Conservation (phyloP, 2,113 vertebrate genomes). For the Carassius carassius region DNA sequence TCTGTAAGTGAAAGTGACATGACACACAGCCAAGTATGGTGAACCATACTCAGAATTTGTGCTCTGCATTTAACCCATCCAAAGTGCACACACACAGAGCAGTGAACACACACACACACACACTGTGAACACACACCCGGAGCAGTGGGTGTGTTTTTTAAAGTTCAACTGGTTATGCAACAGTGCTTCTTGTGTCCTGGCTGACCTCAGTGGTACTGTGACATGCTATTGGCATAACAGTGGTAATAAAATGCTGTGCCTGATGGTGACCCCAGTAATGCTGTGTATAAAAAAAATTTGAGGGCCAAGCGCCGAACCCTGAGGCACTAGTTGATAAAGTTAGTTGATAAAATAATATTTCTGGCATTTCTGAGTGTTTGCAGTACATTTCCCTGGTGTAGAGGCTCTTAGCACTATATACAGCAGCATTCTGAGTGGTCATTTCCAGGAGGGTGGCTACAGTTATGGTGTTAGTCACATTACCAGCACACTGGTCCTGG, state of each 20-base stretch:
- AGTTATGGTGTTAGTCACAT: constrained; percentile 78
- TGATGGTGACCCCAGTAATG: not conserved
- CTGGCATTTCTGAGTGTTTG: constrained; percentile 82
- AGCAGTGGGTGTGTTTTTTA: too few relatives aligned
- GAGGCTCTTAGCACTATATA: constrained; percentile 74
- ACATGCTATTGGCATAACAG: not conserved
- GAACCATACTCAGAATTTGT: too few relatives aligned
- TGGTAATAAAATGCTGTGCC: not conserved
- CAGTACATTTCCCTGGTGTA: constrained; percentile 71
- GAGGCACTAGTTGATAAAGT: not conserved
- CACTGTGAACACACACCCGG: too few relatives aligned
- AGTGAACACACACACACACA: too few relatives aligned
- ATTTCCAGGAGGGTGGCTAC: constrained; percentile 79
- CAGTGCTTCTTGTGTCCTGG: not conserved
- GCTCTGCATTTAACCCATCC: too few relatives aligned
- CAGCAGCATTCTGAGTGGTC: constrained; percentile 75
- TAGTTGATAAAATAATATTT: not conserved
- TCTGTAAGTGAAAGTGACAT: not conserved
- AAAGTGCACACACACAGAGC: too few relatives aligned
- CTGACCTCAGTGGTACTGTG: not conserved
- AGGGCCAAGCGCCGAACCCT: not conserved
- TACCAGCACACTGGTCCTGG: constrained; percentile 71
- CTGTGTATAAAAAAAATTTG: not conserved
- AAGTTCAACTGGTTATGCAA: not conserved
- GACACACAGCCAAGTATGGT: too few relatives aligned